Evolutionary conservation across 2,888 invertebrate species (phyloP).

Genomic region (Argyra leucocephala): DNA sequence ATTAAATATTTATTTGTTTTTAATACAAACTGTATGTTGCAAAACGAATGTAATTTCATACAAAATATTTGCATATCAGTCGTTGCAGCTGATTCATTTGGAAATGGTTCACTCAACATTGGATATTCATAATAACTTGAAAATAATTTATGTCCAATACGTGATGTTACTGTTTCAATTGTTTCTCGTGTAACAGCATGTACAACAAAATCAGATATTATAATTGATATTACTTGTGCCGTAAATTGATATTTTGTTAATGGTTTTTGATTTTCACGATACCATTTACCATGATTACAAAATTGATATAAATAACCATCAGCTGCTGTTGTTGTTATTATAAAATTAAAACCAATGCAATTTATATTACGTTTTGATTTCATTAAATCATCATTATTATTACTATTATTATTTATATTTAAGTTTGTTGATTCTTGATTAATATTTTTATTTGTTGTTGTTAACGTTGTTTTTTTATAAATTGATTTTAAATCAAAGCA

Average conservation of each 20-base stretch:
- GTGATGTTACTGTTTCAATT: slow-evolving; percentile 63
- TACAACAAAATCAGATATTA: slow-evolving; percentile 57
- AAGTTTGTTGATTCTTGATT: slow-evolving; percentile 29
- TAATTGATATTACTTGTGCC: slow-evolving; percentile 56
- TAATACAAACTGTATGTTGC: slow-evolving; percentile 39
- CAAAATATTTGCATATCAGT: slow-evolving; percentile 38
- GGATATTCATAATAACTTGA: slow-evolving; percentile 44
- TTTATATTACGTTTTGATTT: slow-evolving; percentile 49
- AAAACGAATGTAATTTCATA: slow-evolving; percentile 38
- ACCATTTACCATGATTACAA: slow-evolving; percentile 46
- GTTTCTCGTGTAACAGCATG: slow-evolving; percentile 68
- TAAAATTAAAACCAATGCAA: slow-evolving; percentile 46
- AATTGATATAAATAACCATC: slow-evolving; percentile 68
- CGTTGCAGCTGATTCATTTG: slow-evolving; percentile 40
- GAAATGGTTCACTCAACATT: slow-evolving; percentile 35
- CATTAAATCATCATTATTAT: slow-evolving; percentile 36
- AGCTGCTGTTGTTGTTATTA: slow-evolving; percentile 47
- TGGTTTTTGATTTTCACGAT: slow-evolving; percentile 45
- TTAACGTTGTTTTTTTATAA: slow-evolving; percentile 30
- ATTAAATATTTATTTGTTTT: slow-evolving; percentile 37
- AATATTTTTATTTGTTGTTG: slow-evolving; percentile 26
- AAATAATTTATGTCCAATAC: slow-evolving; percentile 54
- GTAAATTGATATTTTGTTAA: slow-evolving; percentile 63
- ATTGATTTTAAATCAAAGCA: slow-evolving; percentile 41
- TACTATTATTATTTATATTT: slow-evolving; percentile 16